Evolutionary conservation across 1,140 invertebrate genomes (phyloP), one percentile per base, ranked within the genome.

Genomic region (Geopemphigus sp.): DNA sequence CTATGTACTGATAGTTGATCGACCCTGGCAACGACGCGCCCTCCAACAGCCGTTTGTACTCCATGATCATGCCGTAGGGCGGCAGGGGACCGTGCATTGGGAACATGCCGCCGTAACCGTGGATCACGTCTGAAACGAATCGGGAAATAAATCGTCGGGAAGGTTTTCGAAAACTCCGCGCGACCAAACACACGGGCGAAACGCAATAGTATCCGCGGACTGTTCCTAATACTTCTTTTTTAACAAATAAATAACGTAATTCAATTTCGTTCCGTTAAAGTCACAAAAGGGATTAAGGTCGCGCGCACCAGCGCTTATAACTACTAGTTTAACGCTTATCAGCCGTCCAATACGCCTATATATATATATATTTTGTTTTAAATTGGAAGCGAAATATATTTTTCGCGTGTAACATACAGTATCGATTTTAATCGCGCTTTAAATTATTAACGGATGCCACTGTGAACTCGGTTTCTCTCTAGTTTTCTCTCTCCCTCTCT

Each of bases 341-440:
- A n/a, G n/a, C n/a, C n/a, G n/a, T n/a, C n/a, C n/a, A n/a, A n/a
- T n/a, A n/a, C n/a, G n/a, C n/a, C n/a, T n/a, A n/a, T n/a, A n/a
- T n/a, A n/a, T n/a, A n/a, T n/a, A n/a, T n/a, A n/a, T n/a, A n/a
- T n/a, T n/a, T n/a, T n/a, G n/a, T 39, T 39, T 39, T 39, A 53
- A 70, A 70, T 53, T 1, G 66, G 45, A 26, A 72, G 24, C 29
- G 64, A 72, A 72, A 54, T 72, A 17, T 47, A 72, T 56, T 57
- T 74, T 73, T 57, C 57, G 15, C 64, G 22, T 22, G n/a, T 74
- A 32, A 11, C 6, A 32, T 47, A 54, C 32, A 78, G 39, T 78
- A 78, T 78, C 56, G 74, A 78, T 78, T 78, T 78, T 78, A 78
- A 78, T 78, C 61, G 57, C 22, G 74, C 74, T 63, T 47, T 78